These are phyloP conservation scores for Todiramphus saurophagus DNA, from an alignment of 2,113 vertebrate genomes.

Conservation along the genomic window DNA sequence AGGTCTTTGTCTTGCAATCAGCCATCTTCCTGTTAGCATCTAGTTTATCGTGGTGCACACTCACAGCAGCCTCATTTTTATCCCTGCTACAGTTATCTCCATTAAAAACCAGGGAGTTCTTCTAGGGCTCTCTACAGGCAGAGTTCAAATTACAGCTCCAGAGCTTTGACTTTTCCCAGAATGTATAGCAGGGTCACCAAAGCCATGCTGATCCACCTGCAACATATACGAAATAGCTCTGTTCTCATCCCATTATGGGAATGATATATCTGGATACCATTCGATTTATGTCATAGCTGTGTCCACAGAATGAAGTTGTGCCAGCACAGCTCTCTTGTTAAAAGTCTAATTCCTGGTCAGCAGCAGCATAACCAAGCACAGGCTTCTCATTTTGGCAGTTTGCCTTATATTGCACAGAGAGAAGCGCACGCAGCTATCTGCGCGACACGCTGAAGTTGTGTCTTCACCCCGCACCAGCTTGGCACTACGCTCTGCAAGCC, in stretches of 20 bases:
- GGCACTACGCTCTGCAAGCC: not conserved
- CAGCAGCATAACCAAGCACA: not conserved
- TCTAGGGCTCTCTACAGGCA: not conserved
- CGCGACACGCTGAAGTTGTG: not conserved
- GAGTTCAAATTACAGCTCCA: not conserved
- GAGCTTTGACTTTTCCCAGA: not conserved
- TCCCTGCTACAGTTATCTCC: not conserved
- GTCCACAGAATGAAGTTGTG: not conserved
- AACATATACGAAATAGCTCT: not conserved
- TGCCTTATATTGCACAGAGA: not conserved
- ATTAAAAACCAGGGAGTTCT: not conserved
- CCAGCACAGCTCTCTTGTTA: not conserved
- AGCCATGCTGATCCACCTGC: not conserved
- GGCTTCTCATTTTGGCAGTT: not conserved
- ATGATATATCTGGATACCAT: not conserved
- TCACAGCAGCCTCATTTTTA: not conserved
- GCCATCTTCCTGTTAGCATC: constrained; percentile 53
- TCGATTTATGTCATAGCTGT: not conserved
- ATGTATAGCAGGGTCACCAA: not conserved
- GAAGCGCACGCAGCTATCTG: not conserved
- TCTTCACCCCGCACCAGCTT: not conserved
- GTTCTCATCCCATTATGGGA: not conserved
- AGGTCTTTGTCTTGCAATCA: constrained; percentile 57
- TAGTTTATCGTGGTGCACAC: not conserved
- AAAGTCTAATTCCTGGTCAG: not conserved